A percentile compares a stretch with the other conserved stretches of the same genome.
Evolutionary conservation across 2,797 vertebrate genomes (phyloP).

Genomic region (Rallus crepitans): DNA sequence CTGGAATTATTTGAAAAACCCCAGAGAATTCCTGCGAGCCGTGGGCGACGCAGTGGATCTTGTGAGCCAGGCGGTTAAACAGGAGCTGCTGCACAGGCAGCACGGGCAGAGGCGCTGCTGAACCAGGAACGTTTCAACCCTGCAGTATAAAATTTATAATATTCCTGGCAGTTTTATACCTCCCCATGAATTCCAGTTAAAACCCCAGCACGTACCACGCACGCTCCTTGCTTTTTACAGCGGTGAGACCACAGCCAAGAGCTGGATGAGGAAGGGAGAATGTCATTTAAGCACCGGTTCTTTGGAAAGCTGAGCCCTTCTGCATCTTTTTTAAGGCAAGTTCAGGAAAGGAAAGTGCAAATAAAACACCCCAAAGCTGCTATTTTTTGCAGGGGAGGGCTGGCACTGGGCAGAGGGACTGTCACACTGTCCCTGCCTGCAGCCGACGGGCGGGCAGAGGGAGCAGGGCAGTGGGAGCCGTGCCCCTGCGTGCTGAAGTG

Average conservation of each 20-base stretch:
- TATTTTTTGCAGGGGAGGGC: constrained; percentile 16
- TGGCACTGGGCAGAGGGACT: neutral
- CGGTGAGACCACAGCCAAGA: neutral
- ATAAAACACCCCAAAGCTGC: neutral
- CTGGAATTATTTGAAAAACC: constrained; percentile 15
- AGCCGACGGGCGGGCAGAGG: neutral
- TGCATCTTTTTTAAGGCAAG: constrained; percentile 1
- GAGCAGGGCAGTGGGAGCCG: neutral
- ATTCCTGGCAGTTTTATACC: constrained; percentile 5
- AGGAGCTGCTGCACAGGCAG: neutral
- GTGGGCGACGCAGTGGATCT: neutral
- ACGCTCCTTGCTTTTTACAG: accelerated
- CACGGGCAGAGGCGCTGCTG: neutral
- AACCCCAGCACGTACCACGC: neutral
- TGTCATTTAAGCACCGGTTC: neutral
- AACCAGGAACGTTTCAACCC: neutral
- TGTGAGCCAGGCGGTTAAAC: neutral
- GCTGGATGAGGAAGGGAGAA: neutral
- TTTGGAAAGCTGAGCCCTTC: constrained; percentile 20
- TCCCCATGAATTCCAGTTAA: constrained; percentile 23
- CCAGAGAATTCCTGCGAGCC: neutral
- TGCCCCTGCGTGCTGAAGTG: neutral
- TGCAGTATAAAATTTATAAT: neutral
- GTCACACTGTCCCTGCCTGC: neutral
- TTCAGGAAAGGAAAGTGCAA: constrained; percentile 55